Conservation (phyloP, 2,113 vertebrate species). For the Protomyctophum bolini region DNA sequence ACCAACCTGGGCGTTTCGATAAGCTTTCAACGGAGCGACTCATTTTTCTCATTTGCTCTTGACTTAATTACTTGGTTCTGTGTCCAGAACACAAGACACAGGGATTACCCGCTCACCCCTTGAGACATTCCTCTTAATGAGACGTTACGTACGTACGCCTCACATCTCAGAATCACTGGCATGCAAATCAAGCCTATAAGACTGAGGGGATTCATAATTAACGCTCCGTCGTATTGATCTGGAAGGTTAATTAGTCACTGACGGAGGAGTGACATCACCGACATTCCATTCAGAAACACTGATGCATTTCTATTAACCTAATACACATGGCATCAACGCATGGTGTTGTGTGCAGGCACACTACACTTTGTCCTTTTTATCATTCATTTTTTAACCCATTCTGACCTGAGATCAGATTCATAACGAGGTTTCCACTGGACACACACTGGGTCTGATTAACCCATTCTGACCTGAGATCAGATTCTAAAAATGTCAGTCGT, state of each 20-base stretch:
- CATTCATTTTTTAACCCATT: too few species aligned
- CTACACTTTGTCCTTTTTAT: too few species aligned
- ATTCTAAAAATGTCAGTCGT: too few species aligned
- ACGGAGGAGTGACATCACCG: constrained; percentile 12
- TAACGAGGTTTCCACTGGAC: too few species aligned
- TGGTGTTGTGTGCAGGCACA: too few species aligned
- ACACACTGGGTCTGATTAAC: too few species aligned
- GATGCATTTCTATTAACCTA: not conserved
- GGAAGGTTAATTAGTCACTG: not conserved
- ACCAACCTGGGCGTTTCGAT: constrained; percentile 56
- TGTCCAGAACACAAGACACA: constrained; percentile 50
- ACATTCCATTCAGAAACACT: constrained; percentile 9
- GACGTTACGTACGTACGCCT: constrained; percentile 47
- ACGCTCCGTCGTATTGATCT: constrained; percentile 13
- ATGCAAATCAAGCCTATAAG: constrained; percentile 24
- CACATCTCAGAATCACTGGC: constrained; percentile 52
- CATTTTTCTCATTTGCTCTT: constrained; percentile 40
- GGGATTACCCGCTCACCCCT: constrained; percentile 65
- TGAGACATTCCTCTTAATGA: constrained; percentile 66
- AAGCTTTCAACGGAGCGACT: constrained; percentile 29
- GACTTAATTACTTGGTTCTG: constrained; percentile 64
- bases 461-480: too few species aligned
- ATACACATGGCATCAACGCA: too few species aligned
- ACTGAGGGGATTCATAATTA: constrained; percentile 13
- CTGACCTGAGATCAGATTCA: too few species aligned